Evolutionary conservation across 2,888 invertebrate species (phyloP).

Genomic region (Orchestes rusci): DNA sequence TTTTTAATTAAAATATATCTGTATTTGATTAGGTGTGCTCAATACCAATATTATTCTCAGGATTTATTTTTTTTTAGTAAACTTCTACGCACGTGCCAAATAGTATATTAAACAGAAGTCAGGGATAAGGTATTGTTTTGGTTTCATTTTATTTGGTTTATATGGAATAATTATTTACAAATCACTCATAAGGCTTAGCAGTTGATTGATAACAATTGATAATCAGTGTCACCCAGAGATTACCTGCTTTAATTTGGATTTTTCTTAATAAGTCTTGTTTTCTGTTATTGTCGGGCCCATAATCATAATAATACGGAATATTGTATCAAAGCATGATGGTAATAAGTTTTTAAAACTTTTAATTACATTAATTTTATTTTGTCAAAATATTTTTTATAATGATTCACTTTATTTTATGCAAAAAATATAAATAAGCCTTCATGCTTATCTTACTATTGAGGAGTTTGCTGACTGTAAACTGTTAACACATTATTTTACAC

Average conservation of each 20-base stretch:
- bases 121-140: conserved; percentile 15
- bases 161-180: conserved; percentile 44
- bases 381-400: background rate
- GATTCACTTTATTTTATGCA: background rate
- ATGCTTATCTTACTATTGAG: too few relatives aligned
- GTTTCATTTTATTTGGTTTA: conserved; percentile 38
- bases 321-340: too few relatives aligned
- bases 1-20: conserved; percentile 39
- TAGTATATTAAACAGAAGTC: conserved; percentile 12
- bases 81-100: conserved; percentile 11
- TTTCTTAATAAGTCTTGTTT: conserved; percentile 16
- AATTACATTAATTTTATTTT: background rate
- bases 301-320: too few relatives aligned
- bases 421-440: too few relatives aligned
- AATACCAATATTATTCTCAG: conserved; percentile 16
- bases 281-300: too few relatives aligned
- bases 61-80: conserved; percentile 11
- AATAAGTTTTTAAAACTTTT: too few relatives aligned
- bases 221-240: conserved; percentile 20
- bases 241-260: conserved; percentile 12
- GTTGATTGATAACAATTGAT: conserved; percentile 21
- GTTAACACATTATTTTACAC: too few relatives aligned
- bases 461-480: too few relatives aligned
- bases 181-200: conserved; percentile 42
- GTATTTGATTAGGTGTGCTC: conserved; percentile 39